Evolutionary conservation across 2,888 invertebrate genomes (phyloP).

Genomic region (Pedicia rivosa): DNA sequence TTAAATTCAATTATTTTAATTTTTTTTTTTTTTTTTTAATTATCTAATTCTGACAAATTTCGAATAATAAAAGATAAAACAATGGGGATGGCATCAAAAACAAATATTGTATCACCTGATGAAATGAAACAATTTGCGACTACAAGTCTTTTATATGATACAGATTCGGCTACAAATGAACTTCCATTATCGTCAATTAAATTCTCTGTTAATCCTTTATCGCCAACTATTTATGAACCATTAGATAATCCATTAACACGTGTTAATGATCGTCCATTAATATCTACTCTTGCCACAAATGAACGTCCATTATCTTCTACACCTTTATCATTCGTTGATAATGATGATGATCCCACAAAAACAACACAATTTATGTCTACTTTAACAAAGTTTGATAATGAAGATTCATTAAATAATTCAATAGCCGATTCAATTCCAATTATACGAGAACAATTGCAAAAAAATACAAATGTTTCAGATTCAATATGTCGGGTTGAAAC

Average conservation of each 20-base stretch:
- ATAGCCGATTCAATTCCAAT: background rate
- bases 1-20: too few relatives aligned
- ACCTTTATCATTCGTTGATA: constrained; percentile 8
- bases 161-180: constrained; percentile 49
- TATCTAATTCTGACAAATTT: too few relatives aligned
- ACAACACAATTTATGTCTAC: background rate
- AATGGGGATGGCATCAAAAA: too few relatives aligned
- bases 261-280: constrained; percentile 21
- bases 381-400: background rate
- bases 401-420: background rate
- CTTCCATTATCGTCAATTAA: constrained; percentile 45
- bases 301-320: constrained; percentile 28
- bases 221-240: constrained; percentile 16
- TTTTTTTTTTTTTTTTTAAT: too few relatives aligned
- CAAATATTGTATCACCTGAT: too few relatives aligned
- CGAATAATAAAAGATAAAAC: too few relatives aligned
- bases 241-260: constrained; percentile 14
- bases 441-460: background rate
- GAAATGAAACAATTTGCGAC: too few relatives aligned
- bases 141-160: constrained; percentile 25
- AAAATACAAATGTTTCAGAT: background rate
- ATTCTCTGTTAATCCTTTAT: constrained; percentile 27
- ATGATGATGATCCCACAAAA: constrained; percentile 8
- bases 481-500: background rate
- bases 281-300: constrained; percentile 32